A percentile compares a stretch with the other conserved stretches of the same genome.
These are phyloP conservation scores for Camponotus floridanus DNA, from an alignment of 1,140 invertebrate genomes.

Conservation along the genomic window DNA sequence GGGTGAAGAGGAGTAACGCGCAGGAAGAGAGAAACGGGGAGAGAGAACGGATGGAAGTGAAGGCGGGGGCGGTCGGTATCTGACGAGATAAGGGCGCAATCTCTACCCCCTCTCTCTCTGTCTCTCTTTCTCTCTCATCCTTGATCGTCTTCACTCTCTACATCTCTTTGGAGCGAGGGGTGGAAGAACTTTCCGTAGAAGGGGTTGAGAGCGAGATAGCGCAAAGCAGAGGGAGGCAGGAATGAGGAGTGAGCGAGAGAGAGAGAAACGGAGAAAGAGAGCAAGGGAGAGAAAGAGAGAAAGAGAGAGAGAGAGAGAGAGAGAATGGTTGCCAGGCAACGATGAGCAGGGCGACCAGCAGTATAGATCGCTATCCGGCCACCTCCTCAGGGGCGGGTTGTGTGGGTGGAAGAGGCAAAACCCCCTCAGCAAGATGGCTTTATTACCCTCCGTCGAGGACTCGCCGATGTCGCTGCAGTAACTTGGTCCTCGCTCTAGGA, in stretches of 20 bases:
- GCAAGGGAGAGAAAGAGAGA: conserved; percentile 1
- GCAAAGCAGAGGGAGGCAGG: conserved; percentile 14
- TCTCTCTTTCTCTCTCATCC: conserved; percentile 46
- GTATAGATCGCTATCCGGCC: conserved; percentile 84
- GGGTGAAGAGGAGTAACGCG: conserved; percentile 41
- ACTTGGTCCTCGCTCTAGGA: conserved; percentile 81
- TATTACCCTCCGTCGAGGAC: conserved; percentile 82
- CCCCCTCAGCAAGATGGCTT: conserved; percentile 83
- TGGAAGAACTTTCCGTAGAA: conserved; percentile 57
- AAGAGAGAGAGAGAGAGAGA: conserved; percentile 34
- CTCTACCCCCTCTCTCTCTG: conserved; percentile 30
- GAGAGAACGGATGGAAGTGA: conserved; percentile 64
- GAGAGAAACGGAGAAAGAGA: conserved; percentile 29
- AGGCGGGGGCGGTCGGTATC: conserved; percentile 73
- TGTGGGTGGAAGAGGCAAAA: conserved; percentile 70
- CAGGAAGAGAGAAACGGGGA: conserved; percentile 54
- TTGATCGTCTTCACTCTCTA: conserved; percentile 62
- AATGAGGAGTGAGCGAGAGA: background rate
- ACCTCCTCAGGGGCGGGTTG: conserved; percentile 81
- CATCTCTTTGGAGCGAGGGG: conserved; percentile 45
- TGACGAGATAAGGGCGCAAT: conserved; percentile 79
- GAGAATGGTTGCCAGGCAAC: conserved; percentile 80
- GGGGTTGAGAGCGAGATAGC: conserved; percentile 57
- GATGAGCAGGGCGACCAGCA: conserved; percentile 80
- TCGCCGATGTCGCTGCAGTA: conserved; percentile 81